Evolutionary conservation across 53 echinoderm and acorn worm species (phyloP).

Genomic region (Arbacia lixula): DNA sequence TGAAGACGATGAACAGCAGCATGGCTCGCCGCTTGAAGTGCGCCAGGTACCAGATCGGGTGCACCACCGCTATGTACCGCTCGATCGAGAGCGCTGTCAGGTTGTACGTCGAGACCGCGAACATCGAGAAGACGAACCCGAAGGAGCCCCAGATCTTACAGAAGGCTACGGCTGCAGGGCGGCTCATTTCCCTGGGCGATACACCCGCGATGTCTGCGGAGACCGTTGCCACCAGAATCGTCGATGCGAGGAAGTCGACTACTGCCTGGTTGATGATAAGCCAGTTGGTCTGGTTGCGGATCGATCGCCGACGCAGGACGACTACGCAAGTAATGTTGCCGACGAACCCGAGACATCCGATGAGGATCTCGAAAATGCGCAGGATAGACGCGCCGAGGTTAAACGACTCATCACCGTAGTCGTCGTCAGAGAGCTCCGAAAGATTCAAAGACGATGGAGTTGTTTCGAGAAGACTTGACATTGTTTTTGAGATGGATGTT

Average conservation of each 20-base stretch:
- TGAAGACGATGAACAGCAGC: background rate
- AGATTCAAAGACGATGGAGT: no score
- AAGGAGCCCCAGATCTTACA: slow-evolving; percentile 80
- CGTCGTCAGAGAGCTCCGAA: no score
- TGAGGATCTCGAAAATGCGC: slow-evolving; percentile 22
- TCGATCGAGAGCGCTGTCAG: slow-evolving; percentile 82
- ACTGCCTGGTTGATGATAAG: slow-evolving; percentile 85
- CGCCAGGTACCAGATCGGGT: slow-evolving; percentile 72
- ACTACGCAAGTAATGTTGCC: slow-evolving; percentile 62
- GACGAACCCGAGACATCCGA: slow-evolving; percentile 56
- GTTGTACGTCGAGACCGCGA: slow-evolving; percentile 83
- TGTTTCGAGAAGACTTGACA: no score
- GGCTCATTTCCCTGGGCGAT: background rate
- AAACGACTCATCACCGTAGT: background rate
- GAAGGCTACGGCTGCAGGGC: background rate
- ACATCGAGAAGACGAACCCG: slow-evolving; percentile 60
- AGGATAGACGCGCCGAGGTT: background rate
- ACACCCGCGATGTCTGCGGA: slow-evolving; percentile 25
- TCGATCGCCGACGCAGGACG: slow-evolving; percentile 55
- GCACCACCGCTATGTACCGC: slow-evolving; percentile 76
- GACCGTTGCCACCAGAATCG: slow-evolving; percentile 59
- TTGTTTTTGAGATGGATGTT: no score
- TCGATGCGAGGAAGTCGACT: slow-evolving; percentile 71
- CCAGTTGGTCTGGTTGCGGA: slow-evolving; percentile 71
- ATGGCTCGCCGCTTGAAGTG: slow-evolving; percentile 61